phyloP scores from a whole-genome alignment of 2,888 invertebrate species.

The Branchellion lobata region DNA sequence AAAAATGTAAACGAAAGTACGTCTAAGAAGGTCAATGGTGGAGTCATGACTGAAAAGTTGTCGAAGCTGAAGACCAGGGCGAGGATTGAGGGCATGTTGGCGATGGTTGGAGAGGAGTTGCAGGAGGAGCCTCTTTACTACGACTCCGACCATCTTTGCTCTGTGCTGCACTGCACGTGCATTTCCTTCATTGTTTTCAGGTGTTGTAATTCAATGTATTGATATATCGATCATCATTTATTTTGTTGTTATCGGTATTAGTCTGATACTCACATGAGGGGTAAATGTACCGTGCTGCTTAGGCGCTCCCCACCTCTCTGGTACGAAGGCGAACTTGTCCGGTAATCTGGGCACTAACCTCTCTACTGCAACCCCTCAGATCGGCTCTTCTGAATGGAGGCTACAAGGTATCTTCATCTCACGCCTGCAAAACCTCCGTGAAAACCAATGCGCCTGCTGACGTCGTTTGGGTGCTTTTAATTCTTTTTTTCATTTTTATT shows the following conservation, averaged over 20 bases:
- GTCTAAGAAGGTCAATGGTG: too few relatives aligned
- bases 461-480: slow-evolving; percentile 76
- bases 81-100: slow-evolving; percentile 67
- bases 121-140: slow-evolving; percentile 83
- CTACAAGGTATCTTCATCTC: slow-evolving; percentile 86
- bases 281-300: too few relatives aligned
- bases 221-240: too few relatives aligned
- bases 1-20: too few relatives aligned
- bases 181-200: slow-evolving; percentile 65
- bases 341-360: too few relatives aligned
- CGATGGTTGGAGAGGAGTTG: slow-evolving; percentile 76
- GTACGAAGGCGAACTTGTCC: too few relatives aligned
- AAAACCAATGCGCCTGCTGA: slow-evolving; percentile 87
- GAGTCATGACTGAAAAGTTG: not conserved
- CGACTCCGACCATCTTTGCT: slow-evolving; percentile 75
- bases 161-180: slow-evolving; percentile 68
- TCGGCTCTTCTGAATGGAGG: slow-evolving; percentile 71
- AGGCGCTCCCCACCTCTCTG: too few relatives aligned
- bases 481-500: not conserved
- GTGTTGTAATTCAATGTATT: slow-evolving; percentile 63
- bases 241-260: too few relatives aligned
- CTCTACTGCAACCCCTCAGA: too few relatives aligned
- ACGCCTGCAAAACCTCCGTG: slow-evolving; percentile 80
- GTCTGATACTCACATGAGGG: too few relatives aligned
- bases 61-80: slow-evolving; percentile 70